These are phyloP conservation scores for Bembecia ichneumoniformis DNA, from an alignment of 2,888 invertebrate species.

Conservation along the genomic window DNA sequence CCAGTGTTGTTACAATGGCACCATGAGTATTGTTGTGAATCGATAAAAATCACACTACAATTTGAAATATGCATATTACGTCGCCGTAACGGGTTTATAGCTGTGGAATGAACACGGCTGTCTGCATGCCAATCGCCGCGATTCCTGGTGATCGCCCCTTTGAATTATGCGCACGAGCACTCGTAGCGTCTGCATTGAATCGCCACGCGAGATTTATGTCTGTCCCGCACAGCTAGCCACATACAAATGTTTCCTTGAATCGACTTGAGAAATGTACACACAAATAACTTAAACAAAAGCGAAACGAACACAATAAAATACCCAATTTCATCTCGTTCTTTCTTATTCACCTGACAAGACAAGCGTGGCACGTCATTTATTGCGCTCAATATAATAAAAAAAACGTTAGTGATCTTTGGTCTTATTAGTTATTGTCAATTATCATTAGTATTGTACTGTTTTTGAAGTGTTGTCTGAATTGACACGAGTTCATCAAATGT, in stretches of 20 bases:
- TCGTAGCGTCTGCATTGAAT: constrained; percentile 61
- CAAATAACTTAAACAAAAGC: too few relatives aligned
- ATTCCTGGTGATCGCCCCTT: constrained; percentile 66
- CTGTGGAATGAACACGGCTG: constrained; percentile 54
- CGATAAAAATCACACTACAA: neutral
- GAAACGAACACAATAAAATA: too few relatives aligned
- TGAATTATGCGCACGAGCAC: constrained; percentile 66
- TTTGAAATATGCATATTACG: constrained; percentile 54
- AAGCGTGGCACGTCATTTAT: too few relatives aligned
- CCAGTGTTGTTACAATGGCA: too few relatives aligned
- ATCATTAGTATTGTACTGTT: too few relatives aligned
- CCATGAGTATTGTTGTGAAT: neutral
- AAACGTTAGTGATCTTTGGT: too few relatives aligned
- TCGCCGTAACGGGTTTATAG: constrained; percentile 65
- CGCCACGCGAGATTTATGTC: constrained; percentile 55
- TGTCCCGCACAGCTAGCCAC: constrained; percentile 32
- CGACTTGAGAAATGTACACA: constrained; percentile 24
- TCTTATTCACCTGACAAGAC: too few relatives aligned
- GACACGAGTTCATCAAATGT: too few relatives aligned
- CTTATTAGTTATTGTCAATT: too few relatives aligned
- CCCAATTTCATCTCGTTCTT: too few relatives aligned
- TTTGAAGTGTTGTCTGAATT: too few relatives aligned
- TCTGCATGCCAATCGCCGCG: constrained; percentile 64
- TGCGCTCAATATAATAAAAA: too few relatives aligned
- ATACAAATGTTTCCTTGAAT: constrained; percentile 54